These are phyloP conservation scores for Aphaenogaster ashmeadi DNA, from an alignment of 1,140 invertebrate species.

Conservation along the genomic window DNA sequence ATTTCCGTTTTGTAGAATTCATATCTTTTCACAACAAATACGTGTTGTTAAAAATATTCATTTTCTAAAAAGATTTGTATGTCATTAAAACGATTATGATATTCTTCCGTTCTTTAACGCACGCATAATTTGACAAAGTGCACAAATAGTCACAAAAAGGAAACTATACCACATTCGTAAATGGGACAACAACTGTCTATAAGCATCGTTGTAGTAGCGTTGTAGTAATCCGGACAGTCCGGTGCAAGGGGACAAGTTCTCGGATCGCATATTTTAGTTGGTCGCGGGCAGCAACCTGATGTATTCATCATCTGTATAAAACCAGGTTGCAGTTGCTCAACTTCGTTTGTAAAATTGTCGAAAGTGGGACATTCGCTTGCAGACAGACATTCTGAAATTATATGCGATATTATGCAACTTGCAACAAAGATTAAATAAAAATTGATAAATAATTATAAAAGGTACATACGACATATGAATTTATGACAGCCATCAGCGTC, in stretches of 20 bases:
- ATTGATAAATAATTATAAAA: slow-evolving; percentile 13
- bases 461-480: slow-evolving; percentile 90
- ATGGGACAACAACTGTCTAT: slow-evolving; percentile 89
- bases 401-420: neutral
- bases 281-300: slow-evolving; percentile 91
- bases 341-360: slow-evolving; percentile 82
- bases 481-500: slow-evolving; percentile 89
- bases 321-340: slow-evolving; percentile 88
- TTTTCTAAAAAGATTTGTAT: neutral
- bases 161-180: slow-evolving; percentile 89
- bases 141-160: neutral
- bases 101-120: neutral
- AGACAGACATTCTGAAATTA: slow-evolving; percentile 89
- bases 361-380: slow-evolving; percentile 89
- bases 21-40: neutral
- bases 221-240: slow-evolving; percentile 89
- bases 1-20: neutral
- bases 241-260: slow-evolving; percentile 89
- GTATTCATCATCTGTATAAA: slow-evolving; percentile 88
- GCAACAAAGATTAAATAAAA: neutral
- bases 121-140: neutral
- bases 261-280: slow-evolving; percentile 88
- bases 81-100: neutral
- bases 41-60: neutral
- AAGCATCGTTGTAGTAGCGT: slow-evolving; percentile 83